These are phyloP conservation scores for Amphiprion ocellaris DNA, from an alignment of 2,113 vertebrate genomes.

Conservation along the genomic window DNA sequence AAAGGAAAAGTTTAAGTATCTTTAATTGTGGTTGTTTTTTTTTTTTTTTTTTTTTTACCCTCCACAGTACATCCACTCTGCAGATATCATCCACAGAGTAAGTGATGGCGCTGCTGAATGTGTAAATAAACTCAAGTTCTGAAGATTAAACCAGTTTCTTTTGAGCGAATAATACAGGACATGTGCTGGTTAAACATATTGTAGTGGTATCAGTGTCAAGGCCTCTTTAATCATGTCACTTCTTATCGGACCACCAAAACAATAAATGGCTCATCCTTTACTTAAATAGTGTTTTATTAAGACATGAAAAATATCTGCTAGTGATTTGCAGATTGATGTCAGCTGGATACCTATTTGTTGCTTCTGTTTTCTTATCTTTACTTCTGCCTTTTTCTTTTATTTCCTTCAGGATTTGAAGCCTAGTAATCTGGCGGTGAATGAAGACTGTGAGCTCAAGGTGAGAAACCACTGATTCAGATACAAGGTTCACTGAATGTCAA, in stretches of 20 bases:
- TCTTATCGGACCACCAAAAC: background rate
- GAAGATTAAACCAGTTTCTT: background rate
- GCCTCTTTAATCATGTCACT: background rate
- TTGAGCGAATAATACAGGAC: background rate
- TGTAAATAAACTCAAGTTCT: background rate
- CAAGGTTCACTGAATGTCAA: background rate
- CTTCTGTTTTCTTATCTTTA: background rate
- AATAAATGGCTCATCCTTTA: background rate
- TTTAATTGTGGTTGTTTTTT: background rate
- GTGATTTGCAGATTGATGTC: too few relatives aligned
- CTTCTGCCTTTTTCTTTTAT: background rate
- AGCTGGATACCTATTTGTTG: background rate
- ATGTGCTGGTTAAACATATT: background rate
- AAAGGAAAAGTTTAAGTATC: background rate
- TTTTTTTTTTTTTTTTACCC: constrained; percentile 41
- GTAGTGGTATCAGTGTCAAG: background rate
- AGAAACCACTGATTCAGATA: constrained; percentile 15
- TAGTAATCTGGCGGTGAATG: constrained; percentile 98
- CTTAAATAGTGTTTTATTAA: background rate
- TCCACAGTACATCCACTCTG: constrained; percentile 97
- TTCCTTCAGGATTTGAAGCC: constrained; percentile 93
- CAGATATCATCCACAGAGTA: constrained; percentile 98
- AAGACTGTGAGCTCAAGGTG: constrained; percentile 98
- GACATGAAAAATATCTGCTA: background rate
- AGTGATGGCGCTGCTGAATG: constrained; percentile 75